phyloP scores from a whole-genome alignment of 2,113 vertebrate genomes.

The Nyctibius bracteatus region DNA sequence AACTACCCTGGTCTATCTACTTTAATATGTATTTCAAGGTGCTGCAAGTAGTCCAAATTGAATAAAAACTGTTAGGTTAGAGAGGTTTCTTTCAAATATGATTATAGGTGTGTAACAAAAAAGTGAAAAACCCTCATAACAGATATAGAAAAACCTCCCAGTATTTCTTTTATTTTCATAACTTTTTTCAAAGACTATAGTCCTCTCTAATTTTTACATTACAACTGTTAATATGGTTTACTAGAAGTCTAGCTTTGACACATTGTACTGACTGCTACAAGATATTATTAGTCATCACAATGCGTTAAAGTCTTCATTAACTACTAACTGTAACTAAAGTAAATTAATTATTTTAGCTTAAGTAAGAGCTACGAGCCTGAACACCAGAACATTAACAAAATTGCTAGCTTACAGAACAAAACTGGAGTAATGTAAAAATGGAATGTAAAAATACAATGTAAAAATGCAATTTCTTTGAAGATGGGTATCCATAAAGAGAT shows the following conservation, averaged over 20 bases:
- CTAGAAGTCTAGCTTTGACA: neutral
- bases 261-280: neutral
- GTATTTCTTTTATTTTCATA: neutral
- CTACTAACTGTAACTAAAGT: neutral
- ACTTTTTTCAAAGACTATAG: neutral
- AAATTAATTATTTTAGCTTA: neutral
- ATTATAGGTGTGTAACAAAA: neutral
- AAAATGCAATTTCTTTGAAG: neutral
- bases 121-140: neutral
- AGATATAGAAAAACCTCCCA: rapidly evolving
- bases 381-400: neutral
- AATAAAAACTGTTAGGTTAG: neutral
- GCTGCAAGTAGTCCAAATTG: neutral
- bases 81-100: neutral
- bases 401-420: neutral
- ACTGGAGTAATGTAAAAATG: neutral
- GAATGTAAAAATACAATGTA: too few relatives aligned
- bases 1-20: neutral
- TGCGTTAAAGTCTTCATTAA: neutral
- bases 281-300: neutral
- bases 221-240: neutral
- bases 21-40: neutral
- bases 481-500: neutral
- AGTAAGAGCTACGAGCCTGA: neutral
- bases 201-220: neutral